Conservation (phyloP, 1,140 invertebrate species). For the Drosophila saltans region DNA sequence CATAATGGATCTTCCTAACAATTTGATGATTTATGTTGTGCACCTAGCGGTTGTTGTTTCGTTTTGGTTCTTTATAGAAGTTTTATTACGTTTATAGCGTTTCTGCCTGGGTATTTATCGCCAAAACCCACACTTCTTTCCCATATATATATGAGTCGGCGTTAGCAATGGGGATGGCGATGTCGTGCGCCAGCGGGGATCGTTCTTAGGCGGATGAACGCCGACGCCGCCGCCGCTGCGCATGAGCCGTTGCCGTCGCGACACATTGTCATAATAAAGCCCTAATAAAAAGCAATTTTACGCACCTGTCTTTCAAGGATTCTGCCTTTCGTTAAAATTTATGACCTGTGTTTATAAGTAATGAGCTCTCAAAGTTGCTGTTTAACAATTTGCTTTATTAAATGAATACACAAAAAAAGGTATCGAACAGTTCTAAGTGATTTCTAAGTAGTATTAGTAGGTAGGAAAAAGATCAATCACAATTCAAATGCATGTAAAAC, state of each 20-base stretch:
- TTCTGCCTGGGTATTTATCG: conserved; percentile 71
- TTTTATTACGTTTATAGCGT: conserved; percentile 75
- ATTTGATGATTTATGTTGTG: conserved; percentile 82
- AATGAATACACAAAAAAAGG: conserved; percentile 26
- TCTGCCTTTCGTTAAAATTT: conserved; percentile 49
- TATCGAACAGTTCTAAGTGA: no score
- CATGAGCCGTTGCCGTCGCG: conserved; percentile 60
- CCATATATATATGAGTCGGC: conserved; percentile 37
- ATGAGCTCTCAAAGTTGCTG: conserved; percentile 54
- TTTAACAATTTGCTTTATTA: conserved; percentile 60
- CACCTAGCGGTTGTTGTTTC: conserved; percentile 74
- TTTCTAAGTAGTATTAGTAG: no score
- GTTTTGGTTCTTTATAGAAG: conserved; percentile 65
- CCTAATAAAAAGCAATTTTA: conserved; percentile 80
- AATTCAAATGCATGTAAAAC: no score
- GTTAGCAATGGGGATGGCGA: conserved; percentile 12
- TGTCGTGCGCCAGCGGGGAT: conserved; percentile 34
- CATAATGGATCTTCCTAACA: conserved; percentile 82
- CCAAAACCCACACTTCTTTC: conserved; percentile 50
- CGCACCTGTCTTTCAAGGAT: conserved; percentile 74
- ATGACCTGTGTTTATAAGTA: conserved; percentile 62
- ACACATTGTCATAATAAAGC: conserved; percentile 76
- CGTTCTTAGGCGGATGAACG: conserved; percentile 17
- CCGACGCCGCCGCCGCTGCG: conserved; percentile 34
- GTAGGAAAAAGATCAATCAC: no score